Evolutionary conservation across 2,797 vertebrate genomes (phyloP).

Genomic region (Ceyx erithaca): DNA sequence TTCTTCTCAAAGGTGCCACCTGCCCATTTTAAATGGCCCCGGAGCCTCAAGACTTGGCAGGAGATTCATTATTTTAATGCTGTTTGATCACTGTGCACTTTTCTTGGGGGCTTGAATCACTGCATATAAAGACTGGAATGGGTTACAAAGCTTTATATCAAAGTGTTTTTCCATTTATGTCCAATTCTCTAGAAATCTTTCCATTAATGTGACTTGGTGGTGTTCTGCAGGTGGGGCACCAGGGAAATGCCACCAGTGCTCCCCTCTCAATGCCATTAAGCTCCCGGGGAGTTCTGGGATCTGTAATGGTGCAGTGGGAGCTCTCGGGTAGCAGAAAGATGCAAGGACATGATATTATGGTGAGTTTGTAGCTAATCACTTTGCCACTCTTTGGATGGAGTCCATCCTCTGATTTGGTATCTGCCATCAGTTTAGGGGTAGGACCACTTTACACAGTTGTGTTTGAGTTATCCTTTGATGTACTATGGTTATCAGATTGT

Average conservation of each 20-base stretch:
- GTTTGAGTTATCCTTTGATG: slow-evolving; percentile 1
- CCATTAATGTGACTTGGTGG: background rate
- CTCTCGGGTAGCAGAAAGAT: background rate
- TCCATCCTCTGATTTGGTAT: background rate
- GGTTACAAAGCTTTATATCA: slow-evolving; percentile 4
- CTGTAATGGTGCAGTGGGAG: background rate
- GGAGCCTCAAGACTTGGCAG: background rate
- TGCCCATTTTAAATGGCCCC: background rate
- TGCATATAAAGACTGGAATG: background rate
- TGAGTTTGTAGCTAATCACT: slow-evolving; percentile 6
- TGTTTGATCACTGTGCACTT: slow-evolving; percentile 57
- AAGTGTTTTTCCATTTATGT: background rate
- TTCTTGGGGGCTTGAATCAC: slow-evolving; percentile 3
- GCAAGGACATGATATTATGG: background rate
- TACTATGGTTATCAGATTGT: background rate
- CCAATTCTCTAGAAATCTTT: background rate
- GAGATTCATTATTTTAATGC: slow-evolving; percentile 17
- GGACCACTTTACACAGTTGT: background rate
- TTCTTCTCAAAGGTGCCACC: slow-evolving; percentile 30
- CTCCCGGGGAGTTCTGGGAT: background rate
- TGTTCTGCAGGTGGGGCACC: background rate
- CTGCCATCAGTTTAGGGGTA: slow-evolving; percentile 12
- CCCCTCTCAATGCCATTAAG: background rate
- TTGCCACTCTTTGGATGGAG: background rate
- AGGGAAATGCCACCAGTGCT: background rate